phyloP scores from a whole-genome alignment of 2,113 vertebrate species.

The Stegastes partitus region DNA sequence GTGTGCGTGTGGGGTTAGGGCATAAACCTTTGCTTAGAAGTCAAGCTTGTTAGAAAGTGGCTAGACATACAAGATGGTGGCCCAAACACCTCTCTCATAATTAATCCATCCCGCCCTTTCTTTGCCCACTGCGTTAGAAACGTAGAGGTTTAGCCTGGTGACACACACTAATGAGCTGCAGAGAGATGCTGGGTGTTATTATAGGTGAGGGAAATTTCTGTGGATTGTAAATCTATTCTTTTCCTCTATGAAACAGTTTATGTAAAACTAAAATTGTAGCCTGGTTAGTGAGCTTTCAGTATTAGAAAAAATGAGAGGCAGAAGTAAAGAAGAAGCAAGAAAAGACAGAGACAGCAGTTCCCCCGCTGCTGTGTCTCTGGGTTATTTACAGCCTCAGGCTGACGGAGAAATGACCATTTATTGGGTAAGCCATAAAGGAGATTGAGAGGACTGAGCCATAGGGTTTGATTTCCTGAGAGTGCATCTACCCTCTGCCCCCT shows the following conservation, averaged over 20 bases:
- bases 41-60: slow-evolving; percentile 66
- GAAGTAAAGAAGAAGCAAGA: slow-evolving; percentile 13
- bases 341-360: slow-evolving; percentile 48
- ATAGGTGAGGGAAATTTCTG: slow-evolving; percentile 23
- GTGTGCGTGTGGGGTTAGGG: slow-evolving; percentile 7
- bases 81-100: slow-evolving; percentile 51
- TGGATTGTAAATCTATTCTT: slow-evolving; percentile 53
- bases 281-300: slow-evolving; percentile 28
- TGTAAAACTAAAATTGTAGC: slow-evolving; percentile 34
- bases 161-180: slow-evolving; percentile 46
- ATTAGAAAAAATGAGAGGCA: background rate
- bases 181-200: slow-evolving; percentile 14
- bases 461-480: slow-evolving; percentile 77
- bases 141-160: slow-evolving; percentile 36
- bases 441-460: slow-evolving; percentile 78
- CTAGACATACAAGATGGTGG: slow-evolving; percentile 52
- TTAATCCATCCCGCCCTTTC: slow-evolving; percentile 63
- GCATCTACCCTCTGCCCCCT: slow-evolving; percentile 65
- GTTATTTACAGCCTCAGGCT: slow-evolving; percentile 72
- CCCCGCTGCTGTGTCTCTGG: slow-evolving; percentile 48
- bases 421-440: slow-evolving; percentile 80
- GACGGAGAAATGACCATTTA: slow-evolving; percentile 77
- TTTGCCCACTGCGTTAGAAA: slow-evolving; percentile 16
- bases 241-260: slow-evolving; percentile 46
- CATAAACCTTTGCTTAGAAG: slow-evolving; percentile 65